phyloP scores from a whole-genome alignment of 2,113 vertebrate genomes.

The Macquaria australasica region DNA sequence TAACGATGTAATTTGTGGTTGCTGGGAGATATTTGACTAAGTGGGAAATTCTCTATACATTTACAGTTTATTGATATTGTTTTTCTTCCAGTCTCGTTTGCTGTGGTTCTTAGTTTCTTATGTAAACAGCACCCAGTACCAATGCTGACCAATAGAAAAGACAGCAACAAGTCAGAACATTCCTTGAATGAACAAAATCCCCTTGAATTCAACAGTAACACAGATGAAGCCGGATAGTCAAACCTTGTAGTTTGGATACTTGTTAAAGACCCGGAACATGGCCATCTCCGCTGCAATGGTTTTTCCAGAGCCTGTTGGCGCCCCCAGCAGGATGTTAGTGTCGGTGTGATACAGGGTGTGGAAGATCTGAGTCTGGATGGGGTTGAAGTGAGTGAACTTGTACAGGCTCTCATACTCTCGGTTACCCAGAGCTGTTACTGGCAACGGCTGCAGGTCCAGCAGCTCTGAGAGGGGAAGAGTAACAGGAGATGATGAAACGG shows the following conservation, averaged over 20 bases:
- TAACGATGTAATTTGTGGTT: not conserved
- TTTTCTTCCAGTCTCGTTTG: not conserved
- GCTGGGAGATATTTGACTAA: not conserved
- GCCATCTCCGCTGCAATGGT: conserved; percentile 98
- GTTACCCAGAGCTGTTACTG: conserved; percentile 90
- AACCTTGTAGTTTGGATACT: conserved; percentile 94
- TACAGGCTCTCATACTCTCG: conserved; percentile 91
- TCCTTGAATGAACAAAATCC: not conserved
- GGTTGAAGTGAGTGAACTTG: conserved; percentile 98
- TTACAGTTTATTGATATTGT: not conserved
- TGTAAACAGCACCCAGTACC: not conserved
- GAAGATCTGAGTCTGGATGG: conserved; percentile 99
- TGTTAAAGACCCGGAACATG: conserved; percentile 97
- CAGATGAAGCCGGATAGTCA: not conserved
- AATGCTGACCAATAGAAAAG: not conserved
- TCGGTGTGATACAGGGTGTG: conserved; percentile 97
- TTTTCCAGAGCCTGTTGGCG: conserved; percentile 97
- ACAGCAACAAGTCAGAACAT: not conserved
- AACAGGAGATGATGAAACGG: not conserved
- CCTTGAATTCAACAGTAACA: not conserved
- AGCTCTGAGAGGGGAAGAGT: conserved; percentile 87
- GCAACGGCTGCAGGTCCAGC: conserved; percentile 95
- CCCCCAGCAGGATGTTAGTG: conserved; percentile 96
- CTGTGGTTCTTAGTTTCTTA: not conserved
- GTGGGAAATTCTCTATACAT: not conserved